Evolutionary conservation across 2,113 vertebrate genomes (phyloP).

Genomic region (Cyrtonyx montezumae): DNA sequence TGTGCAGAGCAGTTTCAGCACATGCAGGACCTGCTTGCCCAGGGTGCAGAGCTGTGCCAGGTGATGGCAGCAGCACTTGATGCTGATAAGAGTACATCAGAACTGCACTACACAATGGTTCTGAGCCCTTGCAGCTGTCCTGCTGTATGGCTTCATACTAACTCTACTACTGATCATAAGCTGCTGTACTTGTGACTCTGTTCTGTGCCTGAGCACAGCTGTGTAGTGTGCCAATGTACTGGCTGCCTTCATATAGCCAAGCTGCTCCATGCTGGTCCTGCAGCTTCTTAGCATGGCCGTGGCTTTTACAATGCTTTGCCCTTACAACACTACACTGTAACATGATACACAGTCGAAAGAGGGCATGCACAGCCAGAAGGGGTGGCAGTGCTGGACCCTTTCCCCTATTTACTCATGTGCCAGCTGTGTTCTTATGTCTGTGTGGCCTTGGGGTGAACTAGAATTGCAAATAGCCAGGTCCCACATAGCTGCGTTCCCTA

Average conservation of each 20-base stretch:
- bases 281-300: background rate
- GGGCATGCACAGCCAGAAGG: rapidly evolving
- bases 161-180: background rate
- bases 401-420: background rate
- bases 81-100: rapidly evolving
- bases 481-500: background rate
- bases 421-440: background rate
- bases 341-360: rapidly evolving
- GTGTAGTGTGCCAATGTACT: background rate
- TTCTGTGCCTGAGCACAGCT: background rate
- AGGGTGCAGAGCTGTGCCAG: background rate
- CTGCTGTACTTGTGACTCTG: background rate
- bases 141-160: rapidly evolving
- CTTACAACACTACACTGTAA: background rate
- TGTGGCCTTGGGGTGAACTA: rapidly evolving
- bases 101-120: rapidly evolving
- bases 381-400: rapidly evolving
- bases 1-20: background rate
- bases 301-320: background rate
- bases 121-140: background rate
- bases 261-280: rapidly evolving
- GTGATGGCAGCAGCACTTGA: background rate
- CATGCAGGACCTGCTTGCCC: background rate
- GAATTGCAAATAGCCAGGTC: background rate
- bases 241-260: rapidly evolving